Evolutionary conservation across 1,140 invertebrate genomes (phyloP), one percentile per base, ranked within the genome.

Genomic region (Zaprionus ghesquierei): DNA sequence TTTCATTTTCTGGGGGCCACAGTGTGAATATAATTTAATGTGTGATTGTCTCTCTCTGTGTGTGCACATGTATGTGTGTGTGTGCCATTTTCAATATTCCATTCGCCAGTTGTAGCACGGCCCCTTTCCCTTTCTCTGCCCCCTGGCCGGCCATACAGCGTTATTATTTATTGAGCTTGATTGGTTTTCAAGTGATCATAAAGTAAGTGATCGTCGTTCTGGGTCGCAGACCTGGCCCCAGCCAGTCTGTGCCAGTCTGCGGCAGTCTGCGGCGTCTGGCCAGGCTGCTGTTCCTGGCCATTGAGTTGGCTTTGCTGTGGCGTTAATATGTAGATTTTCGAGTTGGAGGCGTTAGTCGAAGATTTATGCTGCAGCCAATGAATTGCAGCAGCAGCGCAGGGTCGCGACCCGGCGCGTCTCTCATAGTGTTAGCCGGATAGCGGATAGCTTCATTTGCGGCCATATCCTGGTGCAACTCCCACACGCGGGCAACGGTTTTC

Each of bases 11-110:
- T 86, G 87, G 81, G 77, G 85, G 86, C 86, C 81, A 85, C 77
- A 90, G 90, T 91, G 90, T 91, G 90, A 91, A 91, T 91, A 91
- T 91, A 91, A 91, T 91, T 91, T 91, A 91, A 91, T 84, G 82
- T 85, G 53, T 72, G 49, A 49, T 12, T 46, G 31, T 50, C 41
- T 20, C 31, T 55, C 27, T 69, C 59, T 77, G 73, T 76, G 55
- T 66, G 46, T 59, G 22, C 4, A 3, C 6, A 27, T 25, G 25
- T 25, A 35, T 33, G 44, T 64, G 60, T 75, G 53, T 66, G 54
- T 62, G 79, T 64, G 71, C 77, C 77, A 90, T 91, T 90, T 91
- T 87, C 85, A 90, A 90, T 91, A 89, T 89, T 44, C 38, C 38
- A 44, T 44, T 44, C 62, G 72, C 75, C 70, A 58, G 55, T 63